These are phyloP conservation scores for Jaculus jaculus DNA, from an alignment of 2,113 vertebrate genomes.

Conservation along the genomic window DNA sequence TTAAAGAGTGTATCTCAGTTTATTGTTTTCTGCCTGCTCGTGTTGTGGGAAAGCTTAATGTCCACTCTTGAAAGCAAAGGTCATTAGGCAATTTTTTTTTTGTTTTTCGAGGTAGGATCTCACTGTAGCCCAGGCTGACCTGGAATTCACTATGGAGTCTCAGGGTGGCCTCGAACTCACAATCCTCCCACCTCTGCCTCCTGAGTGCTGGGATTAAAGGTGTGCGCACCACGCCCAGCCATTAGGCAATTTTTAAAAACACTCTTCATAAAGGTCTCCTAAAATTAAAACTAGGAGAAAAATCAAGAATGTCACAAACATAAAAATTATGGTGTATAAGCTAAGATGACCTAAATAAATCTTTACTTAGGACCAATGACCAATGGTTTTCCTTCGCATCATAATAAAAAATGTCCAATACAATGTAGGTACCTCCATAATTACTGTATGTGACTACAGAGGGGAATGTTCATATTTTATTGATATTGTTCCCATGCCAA, in stretches of 20 bases:
- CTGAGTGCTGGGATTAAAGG: too few relatives aligned
- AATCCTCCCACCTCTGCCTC: too few relatives aligned
- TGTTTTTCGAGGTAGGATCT: too few relatives aligned
- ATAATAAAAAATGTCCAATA: conserved; percentile 5
- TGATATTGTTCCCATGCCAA: not conserved
- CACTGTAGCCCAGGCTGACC: too few relatives aligned
- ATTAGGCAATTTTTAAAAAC: conserved; percentile 31
- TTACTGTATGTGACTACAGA: not conserved
- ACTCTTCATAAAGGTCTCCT: conserved; percentile 54
- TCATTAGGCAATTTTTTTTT: conserved; percentile 41
- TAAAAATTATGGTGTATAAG: conserved; percentile 22
- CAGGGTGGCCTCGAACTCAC: too few relatives aligned
- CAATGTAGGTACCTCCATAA: not conserved
- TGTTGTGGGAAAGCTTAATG: not conserved
- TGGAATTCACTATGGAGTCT: too few relatives aligned
- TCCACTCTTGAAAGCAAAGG: conserved; percentile 45
- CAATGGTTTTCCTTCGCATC: conserved; percentile 37
- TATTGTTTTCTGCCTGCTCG: conserved; percentile 9
- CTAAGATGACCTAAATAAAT: not conserved
- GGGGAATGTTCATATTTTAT: not conserved
- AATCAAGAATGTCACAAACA: not conserved
- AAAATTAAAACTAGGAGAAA: conserved; percentile 53
- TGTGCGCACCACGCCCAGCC: too few relatives aligned
- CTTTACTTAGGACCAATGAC: conserved; percentile 18
- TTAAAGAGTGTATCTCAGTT: conserved; percentile 35